Evolutionary conservation across 2,797 vertebrate genomes (phyloP).

Genomic region (Monodelphis domestica): DNA sequence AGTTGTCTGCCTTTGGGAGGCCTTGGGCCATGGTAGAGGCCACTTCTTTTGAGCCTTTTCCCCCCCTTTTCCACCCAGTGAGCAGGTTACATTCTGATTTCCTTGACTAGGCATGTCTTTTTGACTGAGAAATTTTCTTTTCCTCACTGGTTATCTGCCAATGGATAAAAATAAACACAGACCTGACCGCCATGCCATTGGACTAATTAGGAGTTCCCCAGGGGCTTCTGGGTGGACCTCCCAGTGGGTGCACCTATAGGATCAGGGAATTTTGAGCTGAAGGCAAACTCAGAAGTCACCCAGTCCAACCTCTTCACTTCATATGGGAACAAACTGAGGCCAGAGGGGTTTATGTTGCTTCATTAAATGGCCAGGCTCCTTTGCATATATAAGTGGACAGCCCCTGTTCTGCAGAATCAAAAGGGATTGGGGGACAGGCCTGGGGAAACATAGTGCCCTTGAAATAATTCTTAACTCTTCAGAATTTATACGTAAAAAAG

Average conservation of each 20-base stretch:
- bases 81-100: not conserved
- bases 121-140: conserved; percentile 9
- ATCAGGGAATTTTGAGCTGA: not conserved
- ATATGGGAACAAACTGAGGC: not conserved
- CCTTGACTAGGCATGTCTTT: not conserved
- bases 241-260: not conserved
- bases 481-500: conserved; percentile 28
- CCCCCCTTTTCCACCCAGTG: no score
- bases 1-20: conserved; percentile 3
- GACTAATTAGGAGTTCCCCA: conserved; percentile 25
- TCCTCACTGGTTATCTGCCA: conserved; percentile 17
- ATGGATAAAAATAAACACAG: conserved; percentile 26
- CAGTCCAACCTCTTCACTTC: not conserved
- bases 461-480: not conserved
- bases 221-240: not conserved
- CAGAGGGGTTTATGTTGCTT: not conserved
- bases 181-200: not conserved
- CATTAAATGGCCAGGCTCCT: not conserved
- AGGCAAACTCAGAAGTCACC: not conserved
- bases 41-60: not conserved
- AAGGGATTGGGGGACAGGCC: not conserved
- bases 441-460: not conserved
- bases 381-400: not conserved
- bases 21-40: conserved; percentile 6
- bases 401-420: not conserved